phyloP scores from a whole-genome alignment of 2,113 vertebrate genomes.

The Vicugna pacos region DNA sequence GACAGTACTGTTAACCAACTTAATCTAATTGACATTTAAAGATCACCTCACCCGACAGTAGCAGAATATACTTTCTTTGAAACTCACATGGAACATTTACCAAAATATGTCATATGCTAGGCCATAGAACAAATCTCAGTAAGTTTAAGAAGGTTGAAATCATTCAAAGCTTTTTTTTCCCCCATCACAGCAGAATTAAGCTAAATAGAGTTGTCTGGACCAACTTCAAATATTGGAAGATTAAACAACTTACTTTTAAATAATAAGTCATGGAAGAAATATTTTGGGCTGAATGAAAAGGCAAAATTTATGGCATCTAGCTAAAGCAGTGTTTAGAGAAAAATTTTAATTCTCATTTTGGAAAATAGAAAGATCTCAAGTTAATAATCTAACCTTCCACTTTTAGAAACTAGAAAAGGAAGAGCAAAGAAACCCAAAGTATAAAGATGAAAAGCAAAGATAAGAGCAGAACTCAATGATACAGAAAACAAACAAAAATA shows the following conservation, averaged over 20 bases:
- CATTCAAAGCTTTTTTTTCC: not conserved
- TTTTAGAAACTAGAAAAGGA: not conserved
- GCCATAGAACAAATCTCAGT: not conserved
- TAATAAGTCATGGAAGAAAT: not conserved
- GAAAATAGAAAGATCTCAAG: not conserved
- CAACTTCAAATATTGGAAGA: not conserved
- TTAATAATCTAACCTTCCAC: not conserved
- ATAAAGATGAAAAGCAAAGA: not conserved
- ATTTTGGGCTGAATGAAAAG: not conserved
- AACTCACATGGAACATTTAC: not conserved
- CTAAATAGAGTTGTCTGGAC: not conserved
- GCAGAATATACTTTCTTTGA: not conserved
- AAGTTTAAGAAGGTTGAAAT: not conserved
- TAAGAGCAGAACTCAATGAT: not conserved
- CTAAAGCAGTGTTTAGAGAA: not conserved
- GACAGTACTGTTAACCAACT: not conserved
- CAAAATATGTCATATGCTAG: not conserved
- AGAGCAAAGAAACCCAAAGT: not conserved
- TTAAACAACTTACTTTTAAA: not conserved
- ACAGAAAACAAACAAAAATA: not conserved
- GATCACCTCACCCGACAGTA: not conserved
- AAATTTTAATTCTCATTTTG: not conserved
- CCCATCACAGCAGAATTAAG: not conserved
- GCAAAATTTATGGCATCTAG: not conserved
- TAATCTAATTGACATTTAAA: not conserved